Evolutionary conservation across 2,797 vertebrate genomes (phyloP).

Genomic region (Neosalanx taihuensis): DNA sequence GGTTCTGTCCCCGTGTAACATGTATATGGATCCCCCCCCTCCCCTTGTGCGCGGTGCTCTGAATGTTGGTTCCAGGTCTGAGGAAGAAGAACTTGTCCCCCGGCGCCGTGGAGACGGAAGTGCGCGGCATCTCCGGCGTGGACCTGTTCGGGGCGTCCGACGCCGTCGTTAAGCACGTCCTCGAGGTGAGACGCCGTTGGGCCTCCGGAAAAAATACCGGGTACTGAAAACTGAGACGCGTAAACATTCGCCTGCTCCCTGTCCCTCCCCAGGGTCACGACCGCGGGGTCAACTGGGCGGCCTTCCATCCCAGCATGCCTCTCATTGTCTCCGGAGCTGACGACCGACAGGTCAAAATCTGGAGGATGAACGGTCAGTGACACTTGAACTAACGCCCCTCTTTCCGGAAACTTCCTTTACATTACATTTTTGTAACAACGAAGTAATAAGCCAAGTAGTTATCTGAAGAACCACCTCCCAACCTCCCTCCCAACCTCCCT

Average conservation of each 20-base stretch:
- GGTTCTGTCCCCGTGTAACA: conserved; percentile 55
- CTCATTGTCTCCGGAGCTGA: conserved; percentile 96
- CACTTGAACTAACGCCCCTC: no score
- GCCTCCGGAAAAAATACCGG: no score
- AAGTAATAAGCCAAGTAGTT: neutral
- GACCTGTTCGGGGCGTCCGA: conserved; percentile 94
- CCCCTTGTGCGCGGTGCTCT: conserved; percentile 56
- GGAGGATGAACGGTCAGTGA: conserved; percentile 87
- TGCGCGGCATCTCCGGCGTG: conserved; percentile 91
- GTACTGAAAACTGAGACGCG: neutral
- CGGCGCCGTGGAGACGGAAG: conserved; percentile 90
- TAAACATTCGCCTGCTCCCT: neutral
- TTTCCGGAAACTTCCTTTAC: neutral
- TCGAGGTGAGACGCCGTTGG: conserved; percentile 80
- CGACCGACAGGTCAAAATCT: conserved; percentile 96
- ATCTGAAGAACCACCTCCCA: neutral
- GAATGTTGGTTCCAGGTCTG: conserved; percentile 80
- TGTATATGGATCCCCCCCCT: conserved; percentile 54
- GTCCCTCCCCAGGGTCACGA: conserved; percentile 82
- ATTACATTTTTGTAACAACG: neutral
- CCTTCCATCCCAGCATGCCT: conserved; percentile 96
- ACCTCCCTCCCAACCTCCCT: neutral
- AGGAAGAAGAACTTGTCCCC: conserved; percentile 97
- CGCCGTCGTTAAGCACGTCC: conserved; percentile 94
- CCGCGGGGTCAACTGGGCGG: conserved; percentile 96